Base-by-base conservation (phyloP, 2,113 vertebrate species). In the Pagrus major region DNA sequence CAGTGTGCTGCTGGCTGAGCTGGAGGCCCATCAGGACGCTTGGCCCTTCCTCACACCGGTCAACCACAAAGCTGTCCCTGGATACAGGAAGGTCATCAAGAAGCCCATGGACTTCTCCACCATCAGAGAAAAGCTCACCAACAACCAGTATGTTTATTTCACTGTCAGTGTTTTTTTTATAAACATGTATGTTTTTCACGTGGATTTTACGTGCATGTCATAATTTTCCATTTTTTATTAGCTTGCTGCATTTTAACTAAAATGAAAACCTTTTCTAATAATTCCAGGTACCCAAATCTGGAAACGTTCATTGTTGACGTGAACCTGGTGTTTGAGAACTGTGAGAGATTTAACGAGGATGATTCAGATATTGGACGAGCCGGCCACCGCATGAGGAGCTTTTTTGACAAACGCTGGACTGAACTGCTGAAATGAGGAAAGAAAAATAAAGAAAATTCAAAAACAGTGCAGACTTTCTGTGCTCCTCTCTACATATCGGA, bases 31-130 rank as follows among this genome's bases (percentile, higher is more conserved):
- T 88, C 95, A 96, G 81, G 97, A 99, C 76, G 96, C 97, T 23
- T 98, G 98, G 98, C 98, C 98, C 89, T 99, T 99, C 86, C 94
- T 99, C 89, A 96, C 96, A 77, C 98, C 97, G 42, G 98, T 99
- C 92, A 97, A 98, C 95, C 95, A 95, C 93, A 99, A 98, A 93
- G 96, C 96, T 64, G 97, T 99, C 87, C 97, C 97, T 63, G 97
- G 98, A 76, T 99, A 99, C 92, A 96, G 94, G 91, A 99, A 98
- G 91, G 96, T 99, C 91, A 98, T 99, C 88, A 99, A 96, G 89
- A 98, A 96, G 85, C 97, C 98, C 60, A 99, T 99, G 98, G 98
- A 99, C 94, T 98, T 99, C 92, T 97, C 96, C 84, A 99, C 97
- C 81, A 98, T 99, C 89, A 96, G 96, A 89, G 97, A 98, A 78